These are phyloP conservation scores for Psylliodes chrysocephalus DNA, from an alignment of 2,888 invertebrate genomes.

Conservation along the genomic window DNA sequence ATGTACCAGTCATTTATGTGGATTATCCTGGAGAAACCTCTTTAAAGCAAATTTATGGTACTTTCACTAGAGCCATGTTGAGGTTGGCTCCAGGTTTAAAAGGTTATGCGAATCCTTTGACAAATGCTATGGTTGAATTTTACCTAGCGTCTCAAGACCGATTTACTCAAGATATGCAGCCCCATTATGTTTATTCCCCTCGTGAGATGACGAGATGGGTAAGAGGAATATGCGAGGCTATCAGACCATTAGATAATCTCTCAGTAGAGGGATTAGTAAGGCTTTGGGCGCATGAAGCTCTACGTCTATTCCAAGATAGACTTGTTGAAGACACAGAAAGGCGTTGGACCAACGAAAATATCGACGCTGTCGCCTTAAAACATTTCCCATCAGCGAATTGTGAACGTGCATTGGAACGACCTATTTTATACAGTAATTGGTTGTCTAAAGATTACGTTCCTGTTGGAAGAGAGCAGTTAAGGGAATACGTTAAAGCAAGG, in stretches of 20 bases:
- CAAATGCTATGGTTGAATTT: conserved; percentile 99
- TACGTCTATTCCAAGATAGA: conserved; percentile 95
- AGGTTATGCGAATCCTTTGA: conserved; percentile 95
- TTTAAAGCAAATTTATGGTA: conserved; percentile 97
- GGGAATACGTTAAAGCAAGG: conserved; percentile 96
- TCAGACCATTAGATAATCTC: conserved; percentile 91
- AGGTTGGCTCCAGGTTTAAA: conserved; percentile 91
- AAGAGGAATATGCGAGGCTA: conserved; percentile 98
- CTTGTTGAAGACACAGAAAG: conserved; percentile 95
- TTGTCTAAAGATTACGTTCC: conserved; percentile 97
- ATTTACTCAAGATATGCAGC: conserved; percentile 99
- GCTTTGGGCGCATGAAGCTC: conserved; percentile 99
- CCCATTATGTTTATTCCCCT: conserved; percentile 99
- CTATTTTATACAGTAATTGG: conserved; percentile 99
- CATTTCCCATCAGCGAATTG: conserved; percentile 82
- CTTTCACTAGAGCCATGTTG: conserved; percentile 98
- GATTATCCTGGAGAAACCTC: conserved; percentile 99
- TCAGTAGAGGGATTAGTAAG: conserved; percentile 94
- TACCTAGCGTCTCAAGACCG: conserved; percentile 96
- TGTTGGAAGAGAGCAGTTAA: conserved; percentile 91
- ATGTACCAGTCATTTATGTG: conserved; percentile 98
- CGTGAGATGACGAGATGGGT: conserved; percentile 99
- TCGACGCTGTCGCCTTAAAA: conserved; percentile 90
- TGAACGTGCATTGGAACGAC: conserved; percentile 88
- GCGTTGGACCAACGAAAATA: conserved; percentile 98